Evolutionary conservation across 30 jellyfish, hydroid and myxozoan genomes (phyloP).

Genomic region (Aurelia coerulea): DNA sequence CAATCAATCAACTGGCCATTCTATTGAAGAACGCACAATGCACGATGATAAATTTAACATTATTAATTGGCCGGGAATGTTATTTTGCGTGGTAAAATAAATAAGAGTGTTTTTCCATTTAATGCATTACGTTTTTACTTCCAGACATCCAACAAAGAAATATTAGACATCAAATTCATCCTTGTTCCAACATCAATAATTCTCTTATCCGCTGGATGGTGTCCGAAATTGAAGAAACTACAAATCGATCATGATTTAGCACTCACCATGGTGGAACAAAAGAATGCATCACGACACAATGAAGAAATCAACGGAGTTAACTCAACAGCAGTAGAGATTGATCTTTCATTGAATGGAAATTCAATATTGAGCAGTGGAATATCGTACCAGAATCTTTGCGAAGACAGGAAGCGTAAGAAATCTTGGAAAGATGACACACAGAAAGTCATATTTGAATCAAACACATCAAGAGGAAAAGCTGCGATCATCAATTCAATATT

Average conservation of each 20-base stretch:
- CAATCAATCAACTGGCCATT: too few relatives aligned
- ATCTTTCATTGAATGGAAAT: neutral
- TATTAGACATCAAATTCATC: slow-evolving; percentile 58
- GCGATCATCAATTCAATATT: slow-evolving; percentile 72
- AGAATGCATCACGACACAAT: slow-evolving; percentile 16
- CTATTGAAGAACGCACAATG: too few relatives aligned
- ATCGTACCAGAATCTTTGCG: slow-evolving; percentile 9
- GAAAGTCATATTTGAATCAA: slow-evolving; percentile 78
- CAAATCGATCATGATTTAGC: slow-evolving; percentile 93
- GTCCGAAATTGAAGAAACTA: slow-evolving; percentile 84
- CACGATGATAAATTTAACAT: too few relatives aligned
- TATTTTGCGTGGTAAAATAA: too few relatives aligned
- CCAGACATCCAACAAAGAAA: slow-evolving; percentile 51
- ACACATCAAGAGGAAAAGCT: slow-evolving; percentile 93
- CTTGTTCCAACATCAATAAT: slow-evolving; percentile 57
- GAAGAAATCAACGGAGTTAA: neutral
- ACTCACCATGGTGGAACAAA: slow-evolving; percentile 8
- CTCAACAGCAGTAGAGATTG: neutral
- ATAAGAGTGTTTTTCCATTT: too few relatives aligned
- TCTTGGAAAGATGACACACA: slow-evolving; percentile 73
- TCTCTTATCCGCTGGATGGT: slow-evolving; percentile 83
- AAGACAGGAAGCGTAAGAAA: slow-evolving; percentile 37
- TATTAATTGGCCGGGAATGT: too few relatives aligned
- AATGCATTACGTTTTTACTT: neutral
- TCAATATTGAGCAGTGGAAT: slow-evolving; percentile 6